Base-by-base conservation (phyloP, 2,888 invertebrate genomes). In the Stegophylla sp. region DNA sequence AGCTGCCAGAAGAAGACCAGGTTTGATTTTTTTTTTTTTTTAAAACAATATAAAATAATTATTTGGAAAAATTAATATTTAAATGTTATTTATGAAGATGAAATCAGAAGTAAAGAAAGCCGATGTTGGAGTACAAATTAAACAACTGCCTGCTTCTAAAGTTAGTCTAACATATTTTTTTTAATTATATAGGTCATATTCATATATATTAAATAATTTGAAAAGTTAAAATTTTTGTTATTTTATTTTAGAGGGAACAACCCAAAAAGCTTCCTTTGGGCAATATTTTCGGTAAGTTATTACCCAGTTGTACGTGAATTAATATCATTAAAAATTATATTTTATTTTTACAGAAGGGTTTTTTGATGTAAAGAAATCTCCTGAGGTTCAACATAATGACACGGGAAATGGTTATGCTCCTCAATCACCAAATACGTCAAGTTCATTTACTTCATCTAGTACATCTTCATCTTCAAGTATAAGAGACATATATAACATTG, bases 211-310 rank as follows among this genome's bases (percentile, higher is more conserved):
- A 20, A 56, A 23, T 56, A 0, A n/a, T 23, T 56, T 20, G 20
- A 20, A 56, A 12, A 12, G 20, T 56, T 56, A 20, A 10, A n/a
- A 20, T 23, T 56, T 20, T 20, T 23, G 10, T 5, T 9, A 64
- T 64, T 64, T 63, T n/a, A 15, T 63, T 41, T 41, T 41, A 64
- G 64, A 9, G 3, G 34, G 20, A 41, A 64, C 2, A n/a, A 3
- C 13, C 10, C 41, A 10, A 2, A 64, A 64, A 43, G 66, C 64
- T 64, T 9, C 75, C 75, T 13, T 9, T 76, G 13, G 64, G 66
- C 10, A 66, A 76, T 41, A 53, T 76, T 5, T 76, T 76, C 43
- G 5, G 75, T 76, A 76, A 76, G 64, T 53, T 43, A 26, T 2
- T 61, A 3, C n/a, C n/a, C n/a, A n/a, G n/a, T 43, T 43, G 17